Evolutionary conservation across 2,888 invertebrate genomes (phyloP), one percentile per base, ranked within the genome.

Genomic region (Endotricha flammealis): DNA sequence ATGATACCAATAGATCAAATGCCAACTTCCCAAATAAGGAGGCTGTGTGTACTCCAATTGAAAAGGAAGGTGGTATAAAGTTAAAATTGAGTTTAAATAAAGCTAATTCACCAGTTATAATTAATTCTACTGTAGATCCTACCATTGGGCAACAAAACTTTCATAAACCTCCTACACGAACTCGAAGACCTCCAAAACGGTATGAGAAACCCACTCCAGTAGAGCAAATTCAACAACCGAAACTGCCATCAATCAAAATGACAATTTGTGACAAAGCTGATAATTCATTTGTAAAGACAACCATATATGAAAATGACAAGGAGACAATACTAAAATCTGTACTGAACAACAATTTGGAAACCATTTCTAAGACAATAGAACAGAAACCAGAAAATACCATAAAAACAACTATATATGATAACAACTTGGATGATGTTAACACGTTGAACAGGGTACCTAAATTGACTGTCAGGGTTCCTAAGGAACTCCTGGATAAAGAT

Each of bases 401-500:
- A 1, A 81, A 83, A 65, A 70, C 81, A 11, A 86, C 85, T 44
- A 86, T 85, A 53, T 86, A 85, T 67, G 86, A 86, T 59, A 85
- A 82, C 47, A 82, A 81, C 50, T 57, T 77, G 42, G 81, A 83
- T 46, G 77, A 79, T 50, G 59, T 66, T 27, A 83, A 80, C 50
- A 76, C 81, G 52, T 62, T 86, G 38, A 87, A 87, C 64, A 89
- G 89, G 72, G 91, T 91, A 46, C 92, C 91, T 51, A 92, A 92
- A 71, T 77, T 92, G 36, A 92, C 91, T 47, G 81, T 92, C 12
- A 89, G 91, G 67, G 88, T 90, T 48, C 90, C 90, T 29, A 90
- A 90, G 65, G 89, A 89, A 56, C 88, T 89, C 41, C 62, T 83
- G 41, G 87, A 87, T 49, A 87, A 83, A 61, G 80, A 83, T 58